Base-by-base conservation (phyloP, 2,113 vertebrate species). In the Malurus cyaneus region DNA sequence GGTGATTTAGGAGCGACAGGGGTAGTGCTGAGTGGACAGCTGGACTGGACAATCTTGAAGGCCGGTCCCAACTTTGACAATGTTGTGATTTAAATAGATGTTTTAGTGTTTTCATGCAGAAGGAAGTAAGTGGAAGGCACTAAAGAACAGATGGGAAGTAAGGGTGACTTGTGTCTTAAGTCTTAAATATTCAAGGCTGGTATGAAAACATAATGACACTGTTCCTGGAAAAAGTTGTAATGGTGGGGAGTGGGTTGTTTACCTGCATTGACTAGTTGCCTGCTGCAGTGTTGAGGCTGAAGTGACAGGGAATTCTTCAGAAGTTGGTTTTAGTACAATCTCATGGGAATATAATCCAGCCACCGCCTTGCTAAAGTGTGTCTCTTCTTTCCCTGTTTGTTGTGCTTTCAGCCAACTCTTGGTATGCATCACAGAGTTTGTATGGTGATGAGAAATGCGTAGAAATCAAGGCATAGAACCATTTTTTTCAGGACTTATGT, bases 11-110 rank as follows among this genome's bases (percentile, higher is more conserved):
- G 23, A 14, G 7, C 60, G 23, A 32, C 31, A 59, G 9, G 7
- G 1, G 6, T 31, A 59, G 12, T 46, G n/a, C 28, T 53, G 18
- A 4, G 15, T 36, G 32, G 12, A 41, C 0, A 1, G 4, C 4
- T 60, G 18, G 23, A 46, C 32, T 39, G 46, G 46, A 14, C 53
- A 14, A 8, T 46, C 60, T 29, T 41, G 23, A 39, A 46, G 19
- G 6, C 39, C n/a, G 46, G 39, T 81, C 60, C 46, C 28, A 46
- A 8, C 28, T n/a, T 15, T 41, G 8, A 21, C 15, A 17, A 53
- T 53, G 46, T 29, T 53, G 31, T 76, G 29, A 54, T 62, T 84
- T 47, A 78, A 78, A 18, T 18, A 44, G 31, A 5, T 6, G 3
- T 8, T 72, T 26, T 36, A 42, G 12, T 64, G 39, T 50, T 94